These are phyloP conservation scores for Apotomis betuletana DNA, from an alignment of 2,888 invertebrate genomes.

Conservation along the genomic window DNA sequence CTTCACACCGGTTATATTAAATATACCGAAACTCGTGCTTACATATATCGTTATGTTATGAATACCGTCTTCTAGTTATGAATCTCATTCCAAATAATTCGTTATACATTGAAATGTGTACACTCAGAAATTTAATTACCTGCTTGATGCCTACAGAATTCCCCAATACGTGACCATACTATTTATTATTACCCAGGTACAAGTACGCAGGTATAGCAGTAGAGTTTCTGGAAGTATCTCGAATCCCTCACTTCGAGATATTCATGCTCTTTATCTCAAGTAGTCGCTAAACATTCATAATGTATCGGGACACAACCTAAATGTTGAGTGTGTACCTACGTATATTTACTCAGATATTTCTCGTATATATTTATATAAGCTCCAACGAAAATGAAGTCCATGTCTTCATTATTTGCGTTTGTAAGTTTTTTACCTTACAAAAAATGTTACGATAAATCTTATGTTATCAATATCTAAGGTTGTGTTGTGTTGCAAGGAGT, in stretches of 20 bases:
- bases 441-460: too few relatives aligned
- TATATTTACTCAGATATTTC: not conserved
- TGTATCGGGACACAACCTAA: not conserved
- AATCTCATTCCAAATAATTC: not conserved
- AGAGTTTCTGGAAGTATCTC: not conserved
- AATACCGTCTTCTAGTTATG: not conserved
- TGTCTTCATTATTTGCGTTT: too few relatives aligned
- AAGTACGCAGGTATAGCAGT: too few relatives aligned
- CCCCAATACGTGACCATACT: not conserved
- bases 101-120: not conserved
- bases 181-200: not conserved
- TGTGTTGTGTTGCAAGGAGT: too few relatives aligned
- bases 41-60: too few relatives aligned
- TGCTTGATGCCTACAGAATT: not conserved
- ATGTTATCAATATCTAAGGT: too few relatives aligned
- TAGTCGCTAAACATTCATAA: not conserved
- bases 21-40: too few relatives aligned
- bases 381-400: too few relatives aligned
- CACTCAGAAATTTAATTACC: slow-evolving; percentile 9
- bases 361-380: not conserved
- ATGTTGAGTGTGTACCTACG: not conserved
- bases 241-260: not conserved
- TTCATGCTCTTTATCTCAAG: not conserved
- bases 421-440: too few relatives aligned
- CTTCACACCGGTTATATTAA: too few relatives aligned